phyloP scores from a whole-genome alignment of 2,888 invertebrate genomes.

The Drosophila limbata region DNA sequence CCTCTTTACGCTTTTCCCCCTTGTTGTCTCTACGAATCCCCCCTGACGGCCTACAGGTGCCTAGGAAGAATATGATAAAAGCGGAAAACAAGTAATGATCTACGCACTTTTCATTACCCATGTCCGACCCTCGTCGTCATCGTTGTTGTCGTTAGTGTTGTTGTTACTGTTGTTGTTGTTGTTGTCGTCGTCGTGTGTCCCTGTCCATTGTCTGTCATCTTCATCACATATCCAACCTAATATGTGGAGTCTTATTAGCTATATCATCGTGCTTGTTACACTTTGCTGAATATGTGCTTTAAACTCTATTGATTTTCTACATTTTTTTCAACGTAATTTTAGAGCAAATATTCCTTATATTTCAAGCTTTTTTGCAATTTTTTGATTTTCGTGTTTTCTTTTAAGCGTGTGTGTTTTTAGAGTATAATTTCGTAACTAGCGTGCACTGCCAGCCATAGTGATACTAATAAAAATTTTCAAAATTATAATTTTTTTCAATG shows the following conservation, averaged over 20 bases:
- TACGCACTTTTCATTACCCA: slow-evolving; percentile 75
- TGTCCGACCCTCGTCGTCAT: slow-evolving; percentile 52
- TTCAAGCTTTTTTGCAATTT: too few species aligned
- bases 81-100: slow-evolving; percentile 65
- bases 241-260: slow-evolving; percentile 21
- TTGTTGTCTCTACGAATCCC: not conserved
- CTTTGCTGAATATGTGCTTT: not conserved
- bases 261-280: slow-evolving; percentile 19
- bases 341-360: too few species aligned
- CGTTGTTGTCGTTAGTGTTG: slow-evolving; percentile 2
- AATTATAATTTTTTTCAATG: too few species aligned
- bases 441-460: too few species aligned
- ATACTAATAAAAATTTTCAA: too few species aligned
- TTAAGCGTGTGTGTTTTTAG: too few species aligned
- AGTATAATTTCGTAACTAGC: too few species aligned
- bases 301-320: not conserved
- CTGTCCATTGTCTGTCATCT: slow-evolving; percentile 39
- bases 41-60: slow-evolving; percentile 37
- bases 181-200: not conserved
- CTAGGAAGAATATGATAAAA: slow-evolving; percentile 52
- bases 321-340: too few species aligned
- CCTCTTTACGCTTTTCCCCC: not conserved
- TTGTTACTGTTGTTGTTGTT: not conserved
- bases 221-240: slow-evolving; percentile 32
- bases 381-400: too few species aligned